A percentile compares a stretch with the other conserved stretches of the same genome.
phyloP scores from a whole-genome alignment of 2,113 vertebrate genomes.

The Columbina picui region DNA sequence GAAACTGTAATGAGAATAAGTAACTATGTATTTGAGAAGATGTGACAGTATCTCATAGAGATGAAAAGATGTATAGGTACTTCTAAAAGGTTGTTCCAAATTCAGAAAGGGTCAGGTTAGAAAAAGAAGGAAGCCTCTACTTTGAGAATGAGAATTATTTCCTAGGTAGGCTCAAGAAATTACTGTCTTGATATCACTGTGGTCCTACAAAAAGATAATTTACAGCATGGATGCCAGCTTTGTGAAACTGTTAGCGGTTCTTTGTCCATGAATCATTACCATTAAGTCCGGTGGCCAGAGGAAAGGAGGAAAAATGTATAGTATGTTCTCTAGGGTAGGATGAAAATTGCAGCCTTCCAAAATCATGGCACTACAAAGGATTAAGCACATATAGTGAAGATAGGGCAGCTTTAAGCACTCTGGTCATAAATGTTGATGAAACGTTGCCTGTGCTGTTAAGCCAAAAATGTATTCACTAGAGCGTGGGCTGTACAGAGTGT shows the following conservation, averaged over 20 bases:
- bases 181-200: neutral
- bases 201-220: neutral
- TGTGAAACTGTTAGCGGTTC: neutral
- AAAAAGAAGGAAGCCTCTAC: neutral
- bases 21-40: neutral
- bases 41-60: neutral
- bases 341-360: neutral
- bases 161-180: neutral
- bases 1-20: neutral
- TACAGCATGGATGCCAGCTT: neutral
- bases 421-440: neutral
- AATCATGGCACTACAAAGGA: neutral
- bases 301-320: neutral
- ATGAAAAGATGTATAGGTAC: neutral
- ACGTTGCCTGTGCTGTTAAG: neutral
- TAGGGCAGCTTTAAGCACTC: neutral
- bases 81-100: neutral
- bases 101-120: neutral
- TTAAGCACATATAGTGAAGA: neutral
- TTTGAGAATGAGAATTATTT: slow-evolving; percentile 9
- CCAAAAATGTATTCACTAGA: neutral
- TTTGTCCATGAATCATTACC: neutral
- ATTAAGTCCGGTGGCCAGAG: neutral
- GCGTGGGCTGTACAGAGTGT: accelerated
- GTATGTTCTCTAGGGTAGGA: neutral